Percentiles rank a stretch among this genome's conserved stretches.
phyloP scores from a whole-genome alignment of 2,888 invertebrate genomes.

The Merodon equestris region DNA sequence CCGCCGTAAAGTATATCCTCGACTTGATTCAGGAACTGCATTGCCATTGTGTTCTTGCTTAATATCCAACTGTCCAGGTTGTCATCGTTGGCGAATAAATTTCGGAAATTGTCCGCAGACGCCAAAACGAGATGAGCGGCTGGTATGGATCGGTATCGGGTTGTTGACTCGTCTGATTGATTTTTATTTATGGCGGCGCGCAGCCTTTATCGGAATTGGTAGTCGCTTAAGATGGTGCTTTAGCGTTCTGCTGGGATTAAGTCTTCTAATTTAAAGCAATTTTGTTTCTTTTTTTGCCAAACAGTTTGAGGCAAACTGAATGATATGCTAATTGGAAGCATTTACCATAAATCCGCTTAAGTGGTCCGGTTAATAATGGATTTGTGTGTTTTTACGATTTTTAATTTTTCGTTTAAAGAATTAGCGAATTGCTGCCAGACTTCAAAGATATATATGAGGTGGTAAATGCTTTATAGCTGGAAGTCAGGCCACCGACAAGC shows the following conservation, averaged over 20 bases:
- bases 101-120: conserved; percentile 4
- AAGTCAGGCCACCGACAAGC: too few relatives aligned
- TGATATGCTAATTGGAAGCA: too few relatives aligned
- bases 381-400: too few relatives aligned
- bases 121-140: background rate
- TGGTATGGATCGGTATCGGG: conserved; percentile 24
- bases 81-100: conserved; percentile 36
- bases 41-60: conserved; percentile 3
- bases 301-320: too few relatives aligned
- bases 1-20: conserved; percentile 4
- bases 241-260: too few relatives aligned
- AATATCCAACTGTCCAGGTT: conserved; percentile 46
- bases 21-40: conserved; percentile 25
- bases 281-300: too few relatives aligned
- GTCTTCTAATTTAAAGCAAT: too few relatives aligned
- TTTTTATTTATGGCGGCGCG: conserved; percentile 42
- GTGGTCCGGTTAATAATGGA: conserved; percentile 23
- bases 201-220: conserved; percentile 4
- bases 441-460: too few relatives aligned
- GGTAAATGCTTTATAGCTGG: too few relatives aligned
- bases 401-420: background rate
- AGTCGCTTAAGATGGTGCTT: too few relatives aligned
- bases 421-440: background rate
- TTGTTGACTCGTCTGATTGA: conserved; percentile 55
- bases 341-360: conserved; percentile 30